Evolutionary conservation across 2,888 invertebrate species (phyloP), one percentile per base, ranked within the genome.

Genomic region (Caenorhabditis sp.): DNA sequence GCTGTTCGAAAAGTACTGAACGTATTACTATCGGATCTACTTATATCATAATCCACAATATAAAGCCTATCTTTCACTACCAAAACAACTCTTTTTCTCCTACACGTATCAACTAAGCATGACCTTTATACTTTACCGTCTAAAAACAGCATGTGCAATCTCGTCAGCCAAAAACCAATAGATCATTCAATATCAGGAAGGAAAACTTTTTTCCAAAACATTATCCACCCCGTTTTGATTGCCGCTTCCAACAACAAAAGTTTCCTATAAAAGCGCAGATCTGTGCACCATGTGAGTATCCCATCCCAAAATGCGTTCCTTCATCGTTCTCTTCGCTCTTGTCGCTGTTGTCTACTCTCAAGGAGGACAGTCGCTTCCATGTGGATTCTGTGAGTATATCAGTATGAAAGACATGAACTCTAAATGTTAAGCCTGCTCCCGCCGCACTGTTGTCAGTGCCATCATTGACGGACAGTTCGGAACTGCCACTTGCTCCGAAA

Each of bases 401-500:
- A 2, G 47, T n/a, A 18, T 47, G 47, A 5, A 18, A 0, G 11
- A n/a, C n/a, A 28, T 20, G 20, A 15, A 4, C 24, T 20, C 32
- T 32, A 32, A 6, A 9, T 32, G 78, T 74, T 55, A 55, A 82
- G 82, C 72, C 0, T 82, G 82, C 69, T 82, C 82, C n/a, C 68
- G 82, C 20, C 62, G 68, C 53, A 79, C 79, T 15, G 64, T 69
- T 9, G 56, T 82, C 65, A 40, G 11, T 15, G 72, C 70, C 11
- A 28, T 35, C 24, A 67, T 82, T 50, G 82, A 82, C 22, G 83
- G 83, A 37, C 6, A 22, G 0, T 61, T 50, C 11, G 76, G 76
- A 71, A 80, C 70, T 11, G 80, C 79, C 1, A 37, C 83, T 1
- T 83, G 83, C 40, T 76, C 76, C 15, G 76, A 80, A 26, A 71